Evolutionary conservation across 2,797 vertebrate genomes (phyloP), one percentile per base, ranked within the genome.

Genomic region (Rousettus madagascariensis): DNA sequence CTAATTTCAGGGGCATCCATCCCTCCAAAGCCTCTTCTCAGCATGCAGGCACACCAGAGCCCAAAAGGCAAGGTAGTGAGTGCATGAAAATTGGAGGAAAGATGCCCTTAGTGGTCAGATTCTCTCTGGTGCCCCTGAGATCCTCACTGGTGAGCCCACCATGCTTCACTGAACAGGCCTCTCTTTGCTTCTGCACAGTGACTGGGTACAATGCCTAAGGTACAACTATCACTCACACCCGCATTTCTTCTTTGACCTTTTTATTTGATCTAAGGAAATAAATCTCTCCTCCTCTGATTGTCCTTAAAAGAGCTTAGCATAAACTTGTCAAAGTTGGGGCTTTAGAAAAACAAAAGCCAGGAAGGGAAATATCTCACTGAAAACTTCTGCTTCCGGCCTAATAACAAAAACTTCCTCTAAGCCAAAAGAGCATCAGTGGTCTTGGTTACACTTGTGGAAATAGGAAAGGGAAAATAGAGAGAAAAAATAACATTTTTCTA

Each of bases 291-390:
- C 43, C 57, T 69, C 63, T 63, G 38, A 75, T 28, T 69, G 43
- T 53, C 66, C 78, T 86, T 69, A 59, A 53, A 71, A 83, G 26
- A 77, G 22, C 3, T 91, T 80, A 88, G 22, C 41, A 72, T 91
- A 66, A 95, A 95, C 22, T 55, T 89, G 36, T 95, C 83, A 77
- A 79, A 43, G n/a, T 17, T 24, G 22, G 78, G 72, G 15, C n/a
- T 57, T 97, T 82, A 88, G 83, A 55, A 82, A 94, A 95, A 95
- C 41, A 93, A 79, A 96, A 95, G 72, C n/a, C 79, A 72, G 79
- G 49, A 89, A 94, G 55, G 95, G 41, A 83, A 91, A 59, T 91
- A 9, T 88, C n/a, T 95, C 41, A 87, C 68, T 69, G 59, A 92
- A 49, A 87, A 71, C 5, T 69, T 90, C 91, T 90, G 82, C 77